Base-by-base conservation (phyloP, 2,888 invertebrate species). In the Meloe dianella region DNA sequence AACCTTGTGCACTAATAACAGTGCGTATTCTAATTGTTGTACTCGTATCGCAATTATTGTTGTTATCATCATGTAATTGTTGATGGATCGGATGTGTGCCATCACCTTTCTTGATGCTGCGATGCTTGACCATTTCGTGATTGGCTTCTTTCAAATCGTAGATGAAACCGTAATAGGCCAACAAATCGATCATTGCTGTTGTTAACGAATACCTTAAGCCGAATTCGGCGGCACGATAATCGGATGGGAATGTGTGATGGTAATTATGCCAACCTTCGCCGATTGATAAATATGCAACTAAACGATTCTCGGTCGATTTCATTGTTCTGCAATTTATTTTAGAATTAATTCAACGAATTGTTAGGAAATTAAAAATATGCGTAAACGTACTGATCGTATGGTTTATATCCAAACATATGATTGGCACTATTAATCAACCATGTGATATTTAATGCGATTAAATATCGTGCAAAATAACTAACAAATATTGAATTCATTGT, bases 341-440 rank as follows among this genome's bases (percentile, higher is more conserved):
- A 38, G 14, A 38, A 38, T 38, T 38, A n/a, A 12, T 4, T 38
- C 5, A 38, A n/a, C 2, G 12, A 14, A 12, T n/a, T 38, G 38
- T 38, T 32, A 32, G 32, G 4, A 38, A n/a, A 38, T 4, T 0
- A 57, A 29, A 32, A 32, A 32, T 32, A 61, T n/a, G n/a, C n/a
- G n/a, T n/a, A n/a, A 63, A 76, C 87, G 85, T 82, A 90, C 90
- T 87, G 86, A 81, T 94, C 92, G 80, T 92, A 95, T 0, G 94
- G 94, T 79, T 89, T 89, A 62, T 87, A 89, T 12, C 94, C 95
- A 82, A 89, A 93, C 64, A 91, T 83, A 84, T 94, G 95, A 1
- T 94, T 94, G 0, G 89, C 88, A 71, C 93, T 93, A 80, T 95
- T 95, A 5, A 95, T 92, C 5, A 89, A 84, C 94, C 94, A 95